phyloP scores from a whole-genome alignment of 2,888 invertebrate genomes.

The Xylota segnis region DNA sequence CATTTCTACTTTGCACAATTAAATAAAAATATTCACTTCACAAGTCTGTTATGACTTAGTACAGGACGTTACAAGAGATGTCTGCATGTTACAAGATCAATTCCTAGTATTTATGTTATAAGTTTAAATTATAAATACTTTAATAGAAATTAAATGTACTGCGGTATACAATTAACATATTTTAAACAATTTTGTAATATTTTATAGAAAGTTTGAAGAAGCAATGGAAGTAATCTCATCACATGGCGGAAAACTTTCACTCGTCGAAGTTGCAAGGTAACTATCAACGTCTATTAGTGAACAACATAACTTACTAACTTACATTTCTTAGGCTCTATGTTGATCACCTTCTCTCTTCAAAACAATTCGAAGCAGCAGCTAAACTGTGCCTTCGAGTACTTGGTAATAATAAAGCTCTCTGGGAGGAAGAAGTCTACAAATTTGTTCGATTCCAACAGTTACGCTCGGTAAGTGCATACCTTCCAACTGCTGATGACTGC shows the following conservation, averaged over 20 bases:
- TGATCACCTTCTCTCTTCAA: slow-evolving; percentile 90
- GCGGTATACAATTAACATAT: too few relatives aligned
- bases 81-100: too few relatives aligned
- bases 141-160: too few relatives aligned
- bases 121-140: too few relatives aligned
- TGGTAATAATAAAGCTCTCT: slow-evolving; percentile 91
- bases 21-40: not conserved
- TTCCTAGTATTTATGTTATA: too few relatives aligned
- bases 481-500: slow-evolving; percentile 90
- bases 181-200: not conserved
- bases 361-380: slow-evolving; percentile 93
- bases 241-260: slow-evolving; percentile 86
- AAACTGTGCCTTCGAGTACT: slow-evolving; percentile 93
- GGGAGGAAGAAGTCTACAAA: slow-evolving; percentile 97
- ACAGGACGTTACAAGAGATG: too few relatives aligned
- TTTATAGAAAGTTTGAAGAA: slow-evolving; percentile 90
- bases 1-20: not conserved
- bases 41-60: not conserved
- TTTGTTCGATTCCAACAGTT: slow-evolving; percentile 94
- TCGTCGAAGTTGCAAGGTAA: slow-evolving; percentile 82
- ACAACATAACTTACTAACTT: not conserved
- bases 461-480: slow-evolving; percentile 91
- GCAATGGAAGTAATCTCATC: slow-evolving; percentile 93
- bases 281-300: not conserved
- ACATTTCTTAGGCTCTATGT: slow-evolving; percentile 87